These are phyloP conservation scores for Limnothrissa miodon DNA, from an alignment of 2,113 vertebrate species.

Conservation along the genomic window DNA sequence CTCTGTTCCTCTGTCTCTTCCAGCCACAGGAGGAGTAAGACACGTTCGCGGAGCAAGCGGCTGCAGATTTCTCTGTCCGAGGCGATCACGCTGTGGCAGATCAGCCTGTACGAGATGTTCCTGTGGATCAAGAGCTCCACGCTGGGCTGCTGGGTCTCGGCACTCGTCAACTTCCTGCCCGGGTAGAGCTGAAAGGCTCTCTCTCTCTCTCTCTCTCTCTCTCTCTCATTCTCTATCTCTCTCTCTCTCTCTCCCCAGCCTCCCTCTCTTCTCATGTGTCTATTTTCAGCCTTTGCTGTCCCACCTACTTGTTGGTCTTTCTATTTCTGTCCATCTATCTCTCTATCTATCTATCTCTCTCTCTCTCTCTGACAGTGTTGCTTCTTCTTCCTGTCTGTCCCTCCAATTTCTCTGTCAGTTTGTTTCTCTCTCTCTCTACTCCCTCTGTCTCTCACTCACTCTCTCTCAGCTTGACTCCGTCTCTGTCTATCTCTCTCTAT, in stretches of 20 bases:
- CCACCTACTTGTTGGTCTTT: not conserved
- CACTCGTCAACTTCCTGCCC: conserved; percentile 66
- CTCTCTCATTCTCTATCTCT: not conserved
- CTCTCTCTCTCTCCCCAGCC: not conserved
- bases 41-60: conserved; percentile 66
- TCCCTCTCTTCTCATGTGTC: not conserved
- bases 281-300: not conserved
- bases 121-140: conserved; percentile 74
- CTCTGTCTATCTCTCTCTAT: not conserved
- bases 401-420: not conserved
- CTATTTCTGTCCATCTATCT: not conserved
- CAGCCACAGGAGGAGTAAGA: conserved; percentile 82
- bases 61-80: conserved; percentile 79
- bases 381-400: not conserved
- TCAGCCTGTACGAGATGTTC: conserved; percentile 79
- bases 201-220: not conserved
- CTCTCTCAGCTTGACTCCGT: no score
- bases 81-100: conserved; percentile 77
- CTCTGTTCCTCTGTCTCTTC: conserved; percentile 45
- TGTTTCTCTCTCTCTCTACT: not conserved
- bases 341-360: not conserved
- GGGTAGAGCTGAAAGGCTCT: conserved; percentile 36
- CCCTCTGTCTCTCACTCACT: not conserved
- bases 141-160: conserved; percentile 71
- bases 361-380: not conserved